Conservation (phyloP, 2,113 vertebrate species). For the Menura novaehollandiae region DNA sequence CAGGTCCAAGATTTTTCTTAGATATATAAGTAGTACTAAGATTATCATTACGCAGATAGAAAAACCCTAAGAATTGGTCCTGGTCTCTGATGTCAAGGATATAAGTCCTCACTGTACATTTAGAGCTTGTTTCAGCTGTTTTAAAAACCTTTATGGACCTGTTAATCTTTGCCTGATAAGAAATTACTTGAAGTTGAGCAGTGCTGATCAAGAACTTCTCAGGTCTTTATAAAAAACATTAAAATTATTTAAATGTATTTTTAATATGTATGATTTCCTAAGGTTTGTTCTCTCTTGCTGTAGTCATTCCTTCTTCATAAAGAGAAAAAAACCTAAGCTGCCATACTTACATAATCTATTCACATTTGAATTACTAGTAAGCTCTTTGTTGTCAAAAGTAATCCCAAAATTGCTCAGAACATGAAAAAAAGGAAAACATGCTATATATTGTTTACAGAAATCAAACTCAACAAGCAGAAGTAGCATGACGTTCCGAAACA, state of each 20-base stretch:
- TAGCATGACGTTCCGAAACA: neutral
- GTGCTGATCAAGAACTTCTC: neutral
- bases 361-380: neutral
- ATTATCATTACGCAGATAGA: neutral
- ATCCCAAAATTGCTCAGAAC: neutral
- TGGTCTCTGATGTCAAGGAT: neutral
- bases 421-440: neutral
- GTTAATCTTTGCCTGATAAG: neutral
- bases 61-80: neutral
- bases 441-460: neutral
- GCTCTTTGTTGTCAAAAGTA: neutral
- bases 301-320: neutral
- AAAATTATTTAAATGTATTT: neutral
- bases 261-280: neutral
- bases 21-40: neutral
- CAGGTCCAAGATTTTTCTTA: neutral
- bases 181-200: neutral
- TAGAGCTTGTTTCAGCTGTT: neutral
- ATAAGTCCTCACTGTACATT: neutral
- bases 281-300: neutral
- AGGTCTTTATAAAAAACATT: neutral
- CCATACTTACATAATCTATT: neutral
- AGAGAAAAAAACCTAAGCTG: neutral
- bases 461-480: neutral
- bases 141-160: neutral